These are phyloP conservation scores for Brachymystax lenok DNA, from an alignment of 2,797 vertebrate species.

Conservation along the genomic window DNA sequence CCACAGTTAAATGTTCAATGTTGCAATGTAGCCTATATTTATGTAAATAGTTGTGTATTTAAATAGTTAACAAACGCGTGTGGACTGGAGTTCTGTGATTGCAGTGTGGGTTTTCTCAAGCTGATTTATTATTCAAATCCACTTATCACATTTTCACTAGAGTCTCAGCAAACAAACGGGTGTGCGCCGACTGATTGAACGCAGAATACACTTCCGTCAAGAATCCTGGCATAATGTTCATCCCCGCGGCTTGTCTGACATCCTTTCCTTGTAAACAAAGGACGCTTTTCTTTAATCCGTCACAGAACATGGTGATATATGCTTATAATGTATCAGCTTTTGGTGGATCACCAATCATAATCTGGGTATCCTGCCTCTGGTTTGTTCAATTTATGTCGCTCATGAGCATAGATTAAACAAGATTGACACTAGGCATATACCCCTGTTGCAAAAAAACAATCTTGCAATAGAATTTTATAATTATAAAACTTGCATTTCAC, in stretches of 20 bases:
- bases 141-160: constrained; percentile 57
- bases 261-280: constrained; percentile 52
- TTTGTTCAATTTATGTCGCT: background rate
- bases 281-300: constrained; percentile 42
- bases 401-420: background rate
- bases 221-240: constrained; percentile 34
- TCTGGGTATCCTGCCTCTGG: background rate
- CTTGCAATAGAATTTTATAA: background rate
- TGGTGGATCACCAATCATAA: constrained; percentile 10
- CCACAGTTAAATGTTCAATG: constrained; percentile 9
- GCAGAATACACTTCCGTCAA: constrained; percentile 23
- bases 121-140: constrained; percentile 61
- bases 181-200: constrained; percentile 25
- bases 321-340: constrained; percentile 26
- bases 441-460: background rate
- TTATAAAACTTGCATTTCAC: background rate
- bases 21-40: constrained; percentile 12
- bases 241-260: constrained; percentile 33
- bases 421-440: background rate
- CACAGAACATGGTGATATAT: constrained; percentile 32
- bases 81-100: constrained; percentile 28
- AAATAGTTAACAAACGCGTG: constrained; percentile 27
- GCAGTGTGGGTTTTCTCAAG: constrained; percentile 27
- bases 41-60: constrained; percentile 25
- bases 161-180: constrained; percentile 38